Percentiles rank a stretch among this genome's conserved stretches.
phyloP scores from a whole-genome alignment of 37 sponge, comb jelly and placozoan genomes.

The Petrosia ficiformis region DNA sequence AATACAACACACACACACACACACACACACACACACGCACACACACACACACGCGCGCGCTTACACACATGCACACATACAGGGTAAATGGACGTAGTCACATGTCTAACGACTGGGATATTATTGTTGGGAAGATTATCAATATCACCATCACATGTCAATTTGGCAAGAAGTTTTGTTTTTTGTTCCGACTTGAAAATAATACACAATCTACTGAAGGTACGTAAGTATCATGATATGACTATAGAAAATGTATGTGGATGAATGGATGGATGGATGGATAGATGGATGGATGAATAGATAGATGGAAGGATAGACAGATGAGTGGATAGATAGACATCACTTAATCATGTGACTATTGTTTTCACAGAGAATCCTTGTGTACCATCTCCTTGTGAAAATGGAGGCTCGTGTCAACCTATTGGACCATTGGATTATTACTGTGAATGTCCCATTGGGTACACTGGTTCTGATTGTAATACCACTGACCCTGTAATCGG shows the following conservation, averaged over 20 bases:
- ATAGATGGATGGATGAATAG: no score
- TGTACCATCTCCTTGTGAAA: conserved; percentile 2
- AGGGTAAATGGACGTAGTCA: no score
- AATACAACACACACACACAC: no score
- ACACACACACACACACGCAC: no score
- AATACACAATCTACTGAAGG: not conserved
- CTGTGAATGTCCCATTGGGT: conserved; percentile 1
- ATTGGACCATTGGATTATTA: not conserved
- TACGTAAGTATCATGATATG: not conserved
- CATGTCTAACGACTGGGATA: no score
- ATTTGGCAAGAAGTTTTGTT: not conserved
- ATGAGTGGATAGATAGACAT: no score
- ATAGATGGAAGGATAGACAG: no score
- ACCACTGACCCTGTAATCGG: not conserved
- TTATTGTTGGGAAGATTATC: not conserved
- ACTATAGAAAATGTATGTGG: not conserved
- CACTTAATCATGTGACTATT: not conserved
- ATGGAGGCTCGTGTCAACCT: conserved; percentile 6
- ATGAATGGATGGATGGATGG: no score
- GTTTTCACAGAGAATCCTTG: not conserved
- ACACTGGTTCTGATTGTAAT: not conserved
- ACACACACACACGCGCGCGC: no score
- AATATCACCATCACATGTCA: conserved; percentile 10
- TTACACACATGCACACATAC: no score
- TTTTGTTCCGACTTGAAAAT: not conserved